These are phyloP conservation scores for Trichogramma dendrolimi DNA, from an alignment of 2,888 invertebrate species.

Conservation along the genomic window DNA sequence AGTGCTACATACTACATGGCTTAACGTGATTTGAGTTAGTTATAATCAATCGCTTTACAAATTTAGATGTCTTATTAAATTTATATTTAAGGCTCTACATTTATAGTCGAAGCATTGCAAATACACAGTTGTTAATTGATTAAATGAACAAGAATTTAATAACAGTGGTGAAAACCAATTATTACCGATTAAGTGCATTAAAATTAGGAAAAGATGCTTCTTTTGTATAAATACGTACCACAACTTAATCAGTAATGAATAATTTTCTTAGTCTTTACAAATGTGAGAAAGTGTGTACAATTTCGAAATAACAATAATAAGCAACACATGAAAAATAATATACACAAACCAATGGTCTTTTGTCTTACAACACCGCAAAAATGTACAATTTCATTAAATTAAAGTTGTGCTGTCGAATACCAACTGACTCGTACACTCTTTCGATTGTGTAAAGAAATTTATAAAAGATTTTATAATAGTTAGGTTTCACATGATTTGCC, in stretches of 20 bases:
- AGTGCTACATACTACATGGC: slow-evolving; percentile 7
- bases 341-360: slow-evolving; percentile 15
- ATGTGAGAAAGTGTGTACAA: slow-evolving; percentile 13
- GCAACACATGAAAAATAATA: slow-evolving; percentile 9
- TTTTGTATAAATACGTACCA: not conserved
- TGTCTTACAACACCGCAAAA: not conserved
- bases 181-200: not conserved
- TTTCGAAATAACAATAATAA: slow-evolving; percentile 15
- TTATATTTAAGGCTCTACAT: slow-evolving; percentile 11
- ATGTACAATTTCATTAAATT: no score
- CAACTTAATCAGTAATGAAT: not conserved
- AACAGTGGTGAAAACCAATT: slow-evolving; percentile 1
- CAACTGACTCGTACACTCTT: not conserved
- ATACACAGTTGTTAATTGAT: not conserved
- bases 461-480: slow-evolving; percentile 10
- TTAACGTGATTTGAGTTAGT: not conserved
- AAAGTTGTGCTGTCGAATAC: no score
- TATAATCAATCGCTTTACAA: not conserved
- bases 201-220: not conserved
- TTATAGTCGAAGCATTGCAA: slow-evolving; percentile 21
- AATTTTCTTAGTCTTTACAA: slow-evolving; percentile 4
- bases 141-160: not conserved
- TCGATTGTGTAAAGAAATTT: slow-evolving; percentile 10
- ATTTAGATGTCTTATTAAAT: not conserved
- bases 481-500: not conserved